These are phyloP conservation scores for Planiliza haematocheilus DNA, from an alignment of 2,113 vertebrate species.

Conservation along the genomic window DNA sequence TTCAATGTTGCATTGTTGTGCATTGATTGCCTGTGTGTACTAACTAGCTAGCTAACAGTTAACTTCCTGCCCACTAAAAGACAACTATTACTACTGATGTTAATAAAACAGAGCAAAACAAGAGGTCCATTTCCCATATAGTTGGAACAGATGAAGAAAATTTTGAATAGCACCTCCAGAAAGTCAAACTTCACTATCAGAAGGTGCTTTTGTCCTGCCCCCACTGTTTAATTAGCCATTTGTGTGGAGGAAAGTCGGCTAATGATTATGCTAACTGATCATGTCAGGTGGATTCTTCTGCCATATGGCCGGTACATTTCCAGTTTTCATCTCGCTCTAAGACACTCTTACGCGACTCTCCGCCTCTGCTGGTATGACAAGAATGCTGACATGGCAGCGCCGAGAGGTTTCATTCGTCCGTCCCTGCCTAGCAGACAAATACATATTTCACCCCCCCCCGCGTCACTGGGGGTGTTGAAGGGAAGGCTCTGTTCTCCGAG, in stretches of 20 bases:
- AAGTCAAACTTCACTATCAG: not conserved
- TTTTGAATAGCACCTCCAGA: not conserved
- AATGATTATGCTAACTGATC: no score
- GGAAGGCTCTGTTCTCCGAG: constrained; percentile 88
- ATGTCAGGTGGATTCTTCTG: no score
- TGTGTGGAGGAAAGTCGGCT: no score
- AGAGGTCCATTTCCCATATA: no score
- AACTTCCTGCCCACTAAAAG: no score
- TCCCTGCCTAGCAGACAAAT: constrained; percentile 33
- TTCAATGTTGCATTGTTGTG: no score
- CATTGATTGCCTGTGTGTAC: no score
- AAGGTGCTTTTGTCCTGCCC: not conserved
- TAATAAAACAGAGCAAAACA: no score
- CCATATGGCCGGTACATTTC: not conserved
- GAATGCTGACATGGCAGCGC: constrained; percentile 90
- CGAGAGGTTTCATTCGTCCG: constrained; percentile 56
- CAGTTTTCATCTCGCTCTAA: not conserved
- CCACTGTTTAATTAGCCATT: not conserved
- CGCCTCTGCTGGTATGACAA: constrained; percentile 83
- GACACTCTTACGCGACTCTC: constrained; percentile 20
- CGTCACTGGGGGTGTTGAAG: constrained; percentile 84
- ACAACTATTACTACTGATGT: no score
- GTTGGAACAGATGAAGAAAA: no score
- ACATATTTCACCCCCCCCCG: constrained; percentile 72
- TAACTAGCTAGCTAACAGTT: no score